Evolutionary conservation across 2,888 invertebrate genomes (phyloP).

Genomic region (Brachypterus glaber): DNA sequence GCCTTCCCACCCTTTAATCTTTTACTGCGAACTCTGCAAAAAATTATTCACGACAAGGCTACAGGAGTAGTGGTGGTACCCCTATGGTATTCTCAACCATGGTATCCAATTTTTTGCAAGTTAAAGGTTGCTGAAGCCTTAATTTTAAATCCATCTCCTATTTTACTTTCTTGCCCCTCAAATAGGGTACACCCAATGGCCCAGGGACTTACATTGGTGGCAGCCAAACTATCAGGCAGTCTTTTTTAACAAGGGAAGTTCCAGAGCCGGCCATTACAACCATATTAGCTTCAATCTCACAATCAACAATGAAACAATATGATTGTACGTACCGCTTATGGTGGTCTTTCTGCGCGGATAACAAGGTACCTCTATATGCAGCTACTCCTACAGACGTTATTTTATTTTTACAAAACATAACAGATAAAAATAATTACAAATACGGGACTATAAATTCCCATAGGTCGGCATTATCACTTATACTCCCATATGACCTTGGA

Average conservation of each 20-base stretch:
- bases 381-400: conserved; percentile 7
- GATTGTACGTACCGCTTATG: conserved; percentile 17
- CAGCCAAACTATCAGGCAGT: conserved; percentile 21
- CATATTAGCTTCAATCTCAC: conserved; percentile 17
- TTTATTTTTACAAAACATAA: too few relatives aligned
- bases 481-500: conserved; percentile 17
- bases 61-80: too few relatives aligned
- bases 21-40: too few relatives aligned
- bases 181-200: too few relatives aligned
- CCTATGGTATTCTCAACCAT: too few relatives aligned
- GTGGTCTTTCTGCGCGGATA: conserved; percentile 20
- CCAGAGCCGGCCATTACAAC: conserved; percentile 16
- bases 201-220: too few relatives aligned
- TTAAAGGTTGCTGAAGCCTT: too few relatives aligned
- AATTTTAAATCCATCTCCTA: too few relatives aligned
- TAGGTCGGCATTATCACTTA: conserved; percentile 24
- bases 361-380: conserved; percentile 3
- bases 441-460: conserved; percentile 24
- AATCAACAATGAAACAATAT: conserved; percentile 21
- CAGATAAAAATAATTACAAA: conserved; percentile 2
- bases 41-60: too few relatives aligned
- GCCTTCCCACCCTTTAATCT: too few relatives aligned
- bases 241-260: conserved; percentile 16
- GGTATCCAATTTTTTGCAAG: too few relatives aligned
- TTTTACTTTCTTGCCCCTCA: too few relatives aligned